Base-by-base conservation (phyloP, 2,797 vertebrate genomes). In the Coreius guichenoti region DNA sequence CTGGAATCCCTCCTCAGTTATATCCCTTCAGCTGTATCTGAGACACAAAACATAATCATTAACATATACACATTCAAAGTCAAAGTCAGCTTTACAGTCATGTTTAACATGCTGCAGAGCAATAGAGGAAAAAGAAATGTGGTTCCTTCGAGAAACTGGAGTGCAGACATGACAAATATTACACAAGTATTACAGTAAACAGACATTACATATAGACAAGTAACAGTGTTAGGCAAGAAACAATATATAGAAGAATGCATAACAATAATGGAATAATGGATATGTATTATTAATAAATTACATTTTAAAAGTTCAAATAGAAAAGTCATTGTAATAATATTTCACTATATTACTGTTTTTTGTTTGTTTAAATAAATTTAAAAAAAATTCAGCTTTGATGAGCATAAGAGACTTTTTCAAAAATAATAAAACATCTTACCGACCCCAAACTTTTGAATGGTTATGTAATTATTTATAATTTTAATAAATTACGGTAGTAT, bases 21-120 rank as follows among this genome's bases (percentile, higher is more conserved):
- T 56, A 33, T 51, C 8, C 26, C 29, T 6, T 51, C n/a, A 74
- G 29, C 12, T n/a, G 21, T 16, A 9, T 56, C 31, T n/a, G 21
- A 56, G 31, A 76, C 29, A 6, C 31, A 33, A 12, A 33, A 23
- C 29, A 36, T 54, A 76, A 26, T 33, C 12, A 23, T 54, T 76
- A 51, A 74, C 26, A 33, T 7, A 76, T 29, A 7, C 51, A 21
- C 23, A 9, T 14, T 75, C 26, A 75, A 33, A 21, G 72, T 21
- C 47, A 75, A 74, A 75, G 16, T 75, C 49, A 76, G 73, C 73
- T 75, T 75, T 31, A 36, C 49, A 23, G 49, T 75, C 19, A 54
- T 54, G 29, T 75, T 75, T 33, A 54, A 33, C 19, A 49, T 29
- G n/a, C 31, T 36, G 31, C 19, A 76, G 73, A 33, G 63, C 14